Percentiles rank a stretch among this genome's conserved stretches.
Evolutionary conservation across 2,888 invertebrate species (phyloP).

Genomic region (Gymnosoma rotundatum): DNA sequence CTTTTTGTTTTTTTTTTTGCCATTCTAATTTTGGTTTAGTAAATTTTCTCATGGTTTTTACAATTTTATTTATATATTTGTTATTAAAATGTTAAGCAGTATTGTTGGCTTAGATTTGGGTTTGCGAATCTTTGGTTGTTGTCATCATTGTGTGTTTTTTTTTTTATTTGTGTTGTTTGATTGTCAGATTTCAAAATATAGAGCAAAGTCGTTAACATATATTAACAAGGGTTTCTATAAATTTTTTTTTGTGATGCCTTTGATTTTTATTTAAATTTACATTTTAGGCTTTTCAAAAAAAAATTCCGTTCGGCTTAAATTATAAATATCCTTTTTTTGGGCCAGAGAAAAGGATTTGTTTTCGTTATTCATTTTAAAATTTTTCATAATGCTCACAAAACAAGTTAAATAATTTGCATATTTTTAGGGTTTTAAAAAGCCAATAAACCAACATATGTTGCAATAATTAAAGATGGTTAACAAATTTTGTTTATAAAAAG

Average conservation of each 20-base stretch:
- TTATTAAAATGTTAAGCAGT: not conserved
- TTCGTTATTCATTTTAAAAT: not conserved
- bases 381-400: not conserved
- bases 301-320: too few species aligned
- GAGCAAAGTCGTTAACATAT: constrained; percentile 68
- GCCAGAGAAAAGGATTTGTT: not conserved
- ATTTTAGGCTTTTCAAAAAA: constrained; percentile 30
- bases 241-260: constrained; percentile 53
- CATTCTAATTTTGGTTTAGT: constrained; percentile 12
- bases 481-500: too few species aligned
- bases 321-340: constrained; percentile 19
- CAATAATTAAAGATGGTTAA: too few species aligned
- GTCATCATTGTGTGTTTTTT: constrained; percentile 13
- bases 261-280: constrained; percentile 60
- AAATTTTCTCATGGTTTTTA: constrained; percentile 36
- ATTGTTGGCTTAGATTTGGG: constrained; percentile 8
- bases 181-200: constrained; percentile 22
- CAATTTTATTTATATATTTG: constrained; percentile 45
- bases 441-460: too few species aligned
- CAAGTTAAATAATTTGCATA: constrained; percentile 38
- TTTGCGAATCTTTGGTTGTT: constrained; percentile 9
- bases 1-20: constrained; percentile 16
- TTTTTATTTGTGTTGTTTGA: constrained; percentile 9
- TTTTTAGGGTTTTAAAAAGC: constrained; percentile 17
- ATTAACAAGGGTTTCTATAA: constrained; percentile 68